phyloP scores from a whole-genome alignment of 1,140 invertebrate genomes.

The Phortica variegata region DNA sequence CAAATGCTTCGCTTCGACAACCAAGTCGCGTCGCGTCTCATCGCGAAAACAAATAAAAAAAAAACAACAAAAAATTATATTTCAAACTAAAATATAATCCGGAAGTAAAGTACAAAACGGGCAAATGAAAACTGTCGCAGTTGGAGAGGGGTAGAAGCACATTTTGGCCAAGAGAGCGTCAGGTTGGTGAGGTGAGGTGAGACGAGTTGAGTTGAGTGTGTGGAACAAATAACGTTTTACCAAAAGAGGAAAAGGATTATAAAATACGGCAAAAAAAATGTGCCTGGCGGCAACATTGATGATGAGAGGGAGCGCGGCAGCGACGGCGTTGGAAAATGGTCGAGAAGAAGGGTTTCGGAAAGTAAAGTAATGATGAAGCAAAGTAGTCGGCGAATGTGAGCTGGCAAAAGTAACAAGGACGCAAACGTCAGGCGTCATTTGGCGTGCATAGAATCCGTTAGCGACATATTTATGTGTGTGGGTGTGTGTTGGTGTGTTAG shows the following conservation, averaged over 20 bases:
- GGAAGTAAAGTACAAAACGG: conserved; percentile 24
- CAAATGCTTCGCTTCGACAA: no score
- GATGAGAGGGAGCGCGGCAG: conserved; percentile 5
- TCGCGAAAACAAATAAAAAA: conserved; percentile 47
- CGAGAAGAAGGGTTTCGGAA: no score
- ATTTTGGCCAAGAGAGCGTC: neutral
- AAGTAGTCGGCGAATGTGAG: no score
- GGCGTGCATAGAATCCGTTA: conserved; percentile 50
- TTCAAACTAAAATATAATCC: conserved; percentile 49
- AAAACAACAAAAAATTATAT: conserved; percentile 40
- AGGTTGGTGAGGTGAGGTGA: neutral
- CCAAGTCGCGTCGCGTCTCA: conserved; percentile 35
- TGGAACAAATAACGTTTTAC: conserved; percentile 17
- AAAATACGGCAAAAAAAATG: conserved; percentile 28
- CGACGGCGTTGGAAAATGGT: conserved; percentile 14
- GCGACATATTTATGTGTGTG: conserved; percentile 21
- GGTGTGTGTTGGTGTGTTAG: conserved; percentile 1
- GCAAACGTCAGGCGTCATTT: conserved; percentile 32
- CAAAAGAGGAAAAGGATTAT: conserved; percentile 30
- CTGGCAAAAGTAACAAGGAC: no score
- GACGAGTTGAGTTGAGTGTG: conserved; percentile 3
- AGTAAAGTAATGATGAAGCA: no score
- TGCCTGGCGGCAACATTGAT: no score
- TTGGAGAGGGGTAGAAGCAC: conserved; percentile 7
- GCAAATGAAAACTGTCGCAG: neutral